These are phyloP conservation scores for Semicossyphus pulcher DNA, from an alignment of 2,113 vertebrate genomes.

Conservation along the genomic window DNA sequence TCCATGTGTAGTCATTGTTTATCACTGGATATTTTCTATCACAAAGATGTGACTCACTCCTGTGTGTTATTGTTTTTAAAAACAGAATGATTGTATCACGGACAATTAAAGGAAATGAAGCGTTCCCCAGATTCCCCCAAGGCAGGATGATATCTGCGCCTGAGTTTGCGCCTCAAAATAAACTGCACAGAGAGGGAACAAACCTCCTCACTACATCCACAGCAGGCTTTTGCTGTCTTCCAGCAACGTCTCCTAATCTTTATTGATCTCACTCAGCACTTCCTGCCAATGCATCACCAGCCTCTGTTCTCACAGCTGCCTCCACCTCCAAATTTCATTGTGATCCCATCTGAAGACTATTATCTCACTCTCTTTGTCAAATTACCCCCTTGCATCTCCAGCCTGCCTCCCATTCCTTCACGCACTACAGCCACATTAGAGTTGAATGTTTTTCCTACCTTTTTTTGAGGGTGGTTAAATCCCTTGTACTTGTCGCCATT, in stretches of 20 bases:
- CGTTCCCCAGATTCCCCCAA: conserved; percentile 39
- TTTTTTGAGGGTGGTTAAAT: not conserved
- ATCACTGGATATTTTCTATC: conserved; percentile 74
- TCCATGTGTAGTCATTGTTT: conserved; percentile 58
- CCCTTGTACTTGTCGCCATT: not conserved
- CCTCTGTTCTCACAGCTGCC: conserved; percentile 21
- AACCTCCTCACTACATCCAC: not conserved
- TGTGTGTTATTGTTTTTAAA: conserved; percentile 62
- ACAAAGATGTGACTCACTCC: conserved; percentile 60
- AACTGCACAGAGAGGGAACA: conserved; percentile 11
- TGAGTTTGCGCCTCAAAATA: conserved; percentile 48
- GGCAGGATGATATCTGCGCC: conserved; percentile 40
- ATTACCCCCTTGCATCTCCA: conserved; percentile 4
- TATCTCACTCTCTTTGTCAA: conserved; percentile 38
- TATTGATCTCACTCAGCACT: conserved; percentile 46
- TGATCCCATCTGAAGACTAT: conserved; percentile 31
- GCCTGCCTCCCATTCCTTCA: not conserved
- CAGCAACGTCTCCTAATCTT: conserved; percentile 6
- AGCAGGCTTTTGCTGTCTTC: conserved; percentile 2
- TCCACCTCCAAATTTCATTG: conserved; percentile 31
- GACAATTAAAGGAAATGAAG: conserved; percentile 79
- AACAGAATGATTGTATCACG: conserved; percentile 66
- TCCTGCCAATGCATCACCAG: conserved; percentile 52
- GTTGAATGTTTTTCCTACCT: not conserved
- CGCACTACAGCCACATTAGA: conserved; percentile 1